Evolutionary conservation across 2,888 invertebrate genomes (phyloP).

Genomic region (Drosophila dives): DNA sequence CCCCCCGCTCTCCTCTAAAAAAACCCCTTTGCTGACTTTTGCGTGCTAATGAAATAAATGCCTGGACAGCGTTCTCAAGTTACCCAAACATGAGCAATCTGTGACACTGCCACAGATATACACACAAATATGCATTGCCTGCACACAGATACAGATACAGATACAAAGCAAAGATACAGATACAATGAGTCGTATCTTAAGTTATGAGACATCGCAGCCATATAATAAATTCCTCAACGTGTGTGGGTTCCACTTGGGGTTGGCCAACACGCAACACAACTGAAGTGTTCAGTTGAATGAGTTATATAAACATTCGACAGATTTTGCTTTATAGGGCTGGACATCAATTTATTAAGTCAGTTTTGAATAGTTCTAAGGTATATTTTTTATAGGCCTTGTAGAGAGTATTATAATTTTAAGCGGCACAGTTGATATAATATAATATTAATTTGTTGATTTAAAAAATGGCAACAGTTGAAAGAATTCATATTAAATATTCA

Average conservation of each 20-base stretch:
- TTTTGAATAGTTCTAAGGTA: not conserved
- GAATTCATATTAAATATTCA: not conserved
- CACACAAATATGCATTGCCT: conserved; percentile 14
- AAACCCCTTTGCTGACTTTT: conserved; percentile 39
- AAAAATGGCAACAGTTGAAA: not conserved
- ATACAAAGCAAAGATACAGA: conserved; percentile 38
- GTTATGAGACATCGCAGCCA: conserved; percentile 60
- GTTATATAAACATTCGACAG: not conserved
- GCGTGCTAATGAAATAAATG: conserved; percentile 80
- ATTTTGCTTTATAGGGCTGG: not conserved
- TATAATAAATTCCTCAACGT: conserved; percentile 74
- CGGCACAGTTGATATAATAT: not conserved
- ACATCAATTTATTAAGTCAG: not conserved
- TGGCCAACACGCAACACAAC: conserved; percentile 1
- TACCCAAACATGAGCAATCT: conserved; percentile 72
- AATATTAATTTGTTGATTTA: not conserved
- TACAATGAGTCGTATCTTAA: conserved; percentile 54
- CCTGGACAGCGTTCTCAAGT: conserved; percentile 74
- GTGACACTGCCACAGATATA: conserved; percentile 62
- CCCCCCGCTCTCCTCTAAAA: not conserved
- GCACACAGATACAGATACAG: conserved; percentile 26
- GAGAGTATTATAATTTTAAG: not conserved
- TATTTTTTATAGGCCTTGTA: not conserved
- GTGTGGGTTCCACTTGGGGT: conserved; percentile 63
- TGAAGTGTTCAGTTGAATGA: conserved; percentile 23